Evolutionary conservation across 2,797 vertebrate species (phyloP), one percentile per base, ranked within the genome.

Genomic region (Bryconaethiops microstoma): DNA sequence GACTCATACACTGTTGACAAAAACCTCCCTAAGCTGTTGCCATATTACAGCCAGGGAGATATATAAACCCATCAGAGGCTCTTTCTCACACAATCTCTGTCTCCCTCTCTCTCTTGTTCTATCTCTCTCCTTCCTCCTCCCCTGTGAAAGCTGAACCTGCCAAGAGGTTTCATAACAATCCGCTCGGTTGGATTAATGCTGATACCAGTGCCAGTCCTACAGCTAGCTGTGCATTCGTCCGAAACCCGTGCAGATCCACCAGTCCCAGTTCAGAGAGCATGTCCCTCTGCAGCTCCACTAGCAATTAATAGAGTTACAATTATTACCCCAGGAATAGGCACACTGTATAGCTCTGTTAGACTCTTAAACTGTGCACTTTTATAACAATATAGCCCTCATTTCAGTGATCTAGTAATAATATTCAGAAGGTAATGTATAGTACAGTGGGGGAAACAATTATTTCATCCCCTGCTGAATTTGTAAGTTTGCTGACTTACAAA

Each of bases 161-260:
- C 88, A 88, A 90, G 81, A 68, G 77, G 81, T 92, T 94, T 91
- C 87, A 91, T 82, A 94, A 88, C 74, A 87, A 86, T 74, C 85
- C 88, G 88, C 63, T 50, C 85, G 79, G 86, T 85, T 86, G 88
- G 89, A 91, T 90, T 91, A 89, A 89, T 87, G 72, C 86, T 83
- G 50, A 82, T 86, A 64, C 75, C 69, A 72, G 83, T 88, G 87
- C 84, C 88, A 89, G 77, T 83, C 88, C 88, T 84, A 74, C 67
- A 45, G 83, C 84, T 79, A 80, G 79, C 77, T 73, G 63, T 65
- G 71, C 25, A 81, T 50, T 69, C 23, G 40, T 52, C 79, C 21
- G 73, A 64, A 79, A 79, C 55, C 55, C 25, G 4, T 17, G 1
- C 67, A 29, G 9, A 48, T 23, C 67, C 67, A 52, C 70, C 21